Evolutionary conservation across 2,113 vertebrate species (phyloP).

Genomic region (Gorilla gorilla): DNA sequence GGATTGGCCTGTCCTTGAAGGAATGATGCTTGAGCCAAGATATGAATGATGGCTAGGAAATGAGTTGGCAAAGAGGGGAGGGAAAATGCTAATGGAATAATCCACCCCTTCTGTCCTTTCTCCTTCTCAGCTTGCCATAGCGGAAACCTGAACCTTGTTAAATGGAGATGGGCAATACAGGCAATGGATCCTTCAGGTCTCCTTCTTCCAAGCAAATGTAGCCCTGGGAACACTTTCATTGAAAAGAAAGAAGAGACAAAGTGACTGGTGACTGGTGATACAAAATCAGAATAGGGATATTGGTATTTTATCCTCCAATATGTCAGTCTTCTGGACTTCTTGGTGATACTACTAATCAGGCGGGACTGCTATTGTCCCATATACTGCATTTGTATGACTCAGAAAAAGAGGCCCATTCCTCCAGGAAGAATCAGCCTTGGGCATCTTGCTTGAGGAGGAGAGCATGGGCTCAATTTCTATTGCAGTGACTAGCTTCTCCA

Average conservation of each 20-base stretch:
- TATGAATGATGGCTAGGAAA: not conserved
- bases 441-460: not conserved
- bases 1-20: not conserved
- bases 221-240: not conserved
- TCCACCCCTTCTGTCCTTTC: not conserved
- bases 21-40: not conserved
- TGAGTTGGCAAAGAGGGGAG: not conserved
- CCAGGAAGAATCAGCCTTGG: not conserved
- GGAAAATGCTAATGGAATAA: not conserved
- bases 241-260: constrained; percentile 23
- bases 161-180: not conserved
- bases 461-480: not conserved
- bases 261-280: not conserved
- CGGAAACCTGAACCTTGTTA: constrained; percentile 45
- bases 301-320: not conserved
- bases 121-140: not conserved
- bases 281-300: not conserved
- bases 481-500: not conserved
- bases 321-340: not conserved
- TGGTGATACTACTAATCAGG: not conserved
- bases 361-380: not conserved
- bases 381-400: not conserved
- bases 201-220: not conserved
- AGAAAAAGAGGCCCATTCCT: not conserved
- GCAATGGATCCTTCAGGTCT: not conserved